Percentiles rank a stretch among this genome's conserved stretches.
Evolutionary conservation across 2,888 invertebrate species (phyloP).

Genomic region (Hybos culiciformis): DNA sequence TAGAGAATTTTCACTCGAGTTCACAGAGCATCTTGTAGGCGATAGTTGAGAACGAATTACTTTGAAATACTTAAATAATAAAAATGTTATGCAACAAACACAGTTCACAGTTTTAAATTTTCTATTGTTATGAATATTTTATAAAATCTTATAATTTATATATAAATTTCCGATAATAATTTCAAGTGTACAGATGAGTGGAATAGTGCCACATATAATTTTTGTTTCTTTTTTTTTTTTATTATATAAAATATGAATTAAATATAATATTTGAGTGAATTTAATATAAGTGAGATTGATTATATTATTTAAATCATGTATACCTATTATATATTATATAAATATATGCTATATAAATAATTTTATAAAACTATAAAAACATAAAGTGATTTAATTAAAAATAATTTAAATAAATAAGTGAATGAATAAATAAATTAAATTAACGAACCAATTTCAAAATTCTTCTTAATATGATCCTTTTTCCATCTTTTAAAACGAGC

Average conservation of each 20-base stretch:
- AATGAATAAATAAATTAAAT: slow-evolving; percentile 12
- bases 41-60: no score
- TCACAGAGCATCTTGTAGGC: no score
- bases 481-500: slow-evolving; percentile 28
- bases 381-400: slow-evolving; percentile 4
- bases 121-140: no score
- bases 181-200: no score
- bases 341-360: neutral
- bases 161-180: no score
- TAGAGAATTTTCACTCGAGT: no score
- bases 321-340: neutral
- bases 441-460: slow-evolving; percentile 29
- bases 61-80: no score
- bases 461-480: slow-evolving; percentile 20
- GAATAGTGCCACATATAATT: no score
- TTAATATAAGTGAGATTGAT: neutral
- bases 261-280: neutral
- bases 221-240: neutral
- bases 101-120: no score
- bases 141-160: no score
- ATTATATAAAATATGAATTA: neutral
- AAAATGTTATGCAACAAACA: no score
- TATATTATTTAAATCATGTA: neutral
- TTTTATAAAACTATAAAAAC: slow-evolving; percentile 6
- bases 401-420: neutral